A percentile compares a stretch with the other conserved stretches of the same genome.
phyloP scores from a whole-genome alignment of 2,888 invertebrate species.

The Pogonocherus hispidulus region DNA sequence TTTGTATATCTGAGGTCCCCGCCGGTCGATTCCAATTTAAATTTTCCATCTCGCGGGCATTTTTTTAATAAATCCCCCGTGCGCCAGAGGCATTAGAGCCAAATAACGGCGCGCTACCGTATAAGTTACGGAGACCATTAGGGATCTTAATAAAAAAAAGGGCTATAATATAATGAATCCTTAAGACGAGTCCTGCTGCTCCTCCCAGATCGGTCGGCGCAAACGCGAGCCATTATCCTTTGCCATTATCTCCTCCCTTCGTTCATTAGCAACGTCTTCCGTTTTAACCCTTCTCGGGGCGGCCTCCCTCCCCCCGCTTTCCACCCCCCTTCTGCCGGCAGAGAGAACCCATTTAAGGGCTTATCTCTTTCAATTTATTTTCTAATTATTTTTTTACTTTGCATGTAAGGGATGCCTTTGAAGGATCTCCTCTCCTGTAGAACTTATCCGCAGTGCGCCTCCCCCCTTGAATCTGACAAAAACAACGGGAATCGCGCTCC shows the following conservation, averaged over 20 bases:
- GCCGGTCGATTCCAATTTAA: constrained; percentile 1
- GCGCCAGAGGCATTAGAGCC: constrained; percentile 14
- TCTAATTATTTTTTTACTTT: constrained; percentile 39
- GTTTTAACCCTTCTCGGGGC: constrained; percentile 46
- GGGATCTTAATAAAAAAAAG: constrained; percentile 51
- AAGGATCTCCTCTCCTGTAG: neutral
- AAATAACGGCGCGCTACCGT: constrained; percentile 15
- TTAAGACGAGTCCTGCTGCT: constrained; percentile 54
- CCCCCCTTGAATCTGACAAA: constrained; percentile 13
- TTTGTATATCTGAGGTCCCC: no score
- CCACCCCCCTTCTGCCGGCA: constrained; percentile 5
- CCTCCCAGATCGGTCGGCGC: constrained; percentile 61
- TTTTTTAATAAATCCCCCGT: constrained; percentile 18
- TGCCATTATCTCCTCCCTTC: constrained; percentile 67
- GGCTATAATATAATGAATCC: constrained; percentile 57
- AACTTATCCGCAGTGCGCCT: constrained; percentile 1
- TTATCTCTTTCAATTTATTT: constrained; percentile 40
- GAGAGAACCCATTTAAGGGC: constrained; percentile 29
- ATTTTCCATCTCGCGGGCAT: neutral
- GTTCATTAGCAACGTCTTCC: constrained; percentile 65
- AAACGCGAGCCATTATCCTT: constrained; percentile 67
- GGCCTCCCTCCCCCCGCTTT: constrained; percentile 5
- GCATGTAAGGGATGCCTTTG: constrained; percentile 29
- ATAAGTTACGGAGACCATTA: constrained; percentile 38
- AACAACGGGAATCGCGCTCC: constrained; percentile 13